Evolutionary conservation across 2,888 invertebrate species (phyloP).

Genomic region (Dolichomitus sp.): DNA sequence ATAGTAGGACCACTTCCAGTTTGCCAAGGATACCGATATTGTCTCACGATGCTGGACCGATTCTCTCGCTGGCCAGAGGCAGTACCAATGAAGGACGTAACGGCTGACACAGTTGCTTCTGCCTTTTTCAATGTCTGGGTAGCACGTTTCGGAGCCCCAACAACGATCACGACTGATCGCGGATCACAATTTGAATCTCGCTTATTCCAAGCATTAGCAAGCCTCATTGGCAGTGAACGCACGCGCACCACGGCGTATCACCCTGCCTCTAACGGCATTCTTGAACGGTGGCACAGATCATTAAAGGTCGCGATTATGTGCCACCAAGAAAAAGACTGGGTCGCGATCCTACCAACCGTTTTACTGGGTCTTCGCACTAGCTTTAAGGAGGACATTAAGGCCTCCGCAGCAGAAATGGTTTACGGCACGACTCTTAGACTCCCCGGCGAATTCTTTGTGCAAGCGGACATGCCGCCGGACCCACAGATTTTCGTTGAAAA

Average conservation of each 20-base stretch:
- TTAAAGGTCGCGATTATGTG: conserved; percentile 81
- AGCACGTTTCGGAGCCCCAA: conserved; percentile 9
- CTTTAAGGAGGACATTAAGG: conserved; percentile 21
- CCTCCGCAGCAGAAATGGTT: conserved; percentile 24
- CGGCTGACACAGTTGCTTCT: background rate
- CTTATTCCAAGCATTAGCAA: conserved; percentile 71
- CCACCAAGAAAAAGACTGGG: conserved; percentile 44
- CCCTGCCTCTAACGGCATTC: conserved; percentile 82
- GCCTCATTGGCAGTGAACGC: conserved; percentile 67
- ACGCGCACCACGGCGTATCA: conserved; percentile 79
- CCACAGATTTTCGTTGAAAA: conserved; percentile 2
- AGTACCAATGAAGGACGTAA: background rate
- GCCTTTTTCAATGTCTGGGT: background rate
- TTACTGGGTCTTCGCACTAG: conserved; percentile 77
- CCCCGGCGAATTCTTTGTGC: conserved; percentile 26
- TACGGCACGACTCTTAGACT: conserved; percentile 29
- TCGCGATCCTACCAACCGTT: conserved; percentile 62
- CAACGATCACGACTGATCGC: conserved; percentile 78
- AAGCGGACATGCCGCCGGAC: conserved; percentile 7
- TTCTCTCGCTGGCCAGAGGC: conserved; percentile 8
- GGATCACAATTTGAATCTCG: conserved; percentile 78
- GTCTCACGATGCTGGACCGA: background rate
- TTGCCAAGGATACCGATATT: background rate
- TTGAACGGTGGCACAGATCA: conserved; percentile 83
- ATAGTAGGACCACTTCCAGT: background rate